phyloP scores from a whole-genome alignment of 2,113 vertebrate species.

The Phrynosoma platyrhinos region DNA sequence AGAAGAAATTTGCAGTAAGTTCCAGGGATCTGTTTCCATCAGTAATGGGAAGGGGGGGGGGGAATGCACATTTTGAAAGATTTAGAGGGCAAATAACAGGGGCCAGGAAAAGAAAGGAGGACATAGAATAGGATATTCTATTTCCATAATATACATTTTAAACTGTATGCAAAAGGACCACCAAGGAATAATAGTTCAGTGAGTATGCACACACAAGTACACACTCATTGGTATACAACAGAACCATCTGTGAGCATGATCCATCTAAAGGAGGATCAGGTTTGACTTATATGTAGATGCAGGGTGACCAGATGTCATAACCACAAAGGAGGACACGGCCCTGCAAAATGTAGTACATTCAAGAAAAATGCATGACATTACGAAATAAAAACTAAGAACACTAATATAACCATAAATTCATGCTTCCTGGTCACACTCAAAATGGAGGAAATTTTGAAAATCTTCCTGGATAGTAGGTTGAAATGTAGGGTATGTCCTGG shows the following conservation, averaged over 20 bases:
- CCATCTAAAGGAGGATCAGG: not conserved
- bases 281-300: not conserved
- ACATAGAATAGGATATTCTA: too few species aligned
- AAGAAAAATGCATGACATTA: too few species aligned
- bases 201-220: not conserved
- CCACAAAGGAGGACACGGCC: too few species aligned
- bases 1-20: constrained; percentile 56
- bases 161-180: not conserved
- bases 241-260: not conserved
- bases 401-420: too few species aligned
- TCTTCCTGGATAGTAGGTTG: too few species aligned
- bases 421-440: too few species aligned
- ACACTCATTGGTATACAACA: not conserved
- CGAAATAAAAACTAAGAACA: too few species aligned
- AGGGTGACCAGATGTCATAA: too few species aligned
- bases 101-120: not conserved
- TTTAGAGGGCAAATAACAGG: not conserved
- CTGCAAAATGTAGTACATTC: too few species aligned
- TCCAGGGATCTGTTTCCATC: constrained; percentile 66
- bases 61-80: not conserved
- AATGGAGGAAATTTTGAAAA: too few species aligned
- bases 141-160: not conserved
- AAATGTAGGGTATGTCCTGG: too few species aligned
- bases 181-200: not conserved
- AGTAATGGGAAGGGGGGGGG: constrained; percentile 19